These are phyloP conservation scores for Cordylochernes scorpioides DNA, from an alignment of 2,888 invertebrate species.

Conservation along the genomic window DNA sequence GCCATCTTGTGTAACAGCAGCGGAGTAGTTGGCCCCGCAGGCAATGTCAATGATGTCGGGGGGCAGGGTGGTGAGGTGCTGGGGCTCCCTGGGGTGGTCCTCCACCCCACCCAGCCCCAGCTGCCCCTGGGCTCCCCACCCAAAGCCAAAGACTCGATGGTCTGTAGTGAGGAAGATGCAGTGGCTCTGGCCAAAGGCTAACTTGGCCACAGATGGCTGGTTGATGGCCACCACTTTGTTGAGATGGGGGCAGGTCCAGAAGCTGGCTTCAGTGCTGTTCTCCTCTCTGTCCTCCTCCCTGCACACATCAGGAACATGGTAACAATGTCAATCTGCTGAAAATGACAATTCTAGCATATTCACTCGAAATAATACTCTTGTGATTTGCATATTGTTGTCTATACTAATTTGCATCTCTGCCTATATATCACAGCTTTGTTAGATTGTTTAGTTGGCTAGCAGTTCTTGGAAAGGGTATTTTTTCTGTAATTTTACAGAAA, in stretches of 20 bases:
- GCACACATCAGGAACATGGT: no score
- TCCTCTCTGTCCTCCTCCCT: no score
- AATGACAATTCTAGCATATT: no score
- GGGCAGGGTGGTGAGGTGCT: constrained; percentile 33
- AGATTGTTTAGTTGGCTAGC: no score
- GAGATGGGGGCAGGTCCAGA: constrained; percentile 2
- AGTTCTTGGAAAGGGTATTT: no score
- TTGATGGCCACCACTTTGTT: constrained; percentile 1
- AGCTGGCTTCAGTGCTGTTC: no score
- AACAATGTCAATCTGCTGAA: no score
- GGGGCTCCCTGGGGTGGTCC: constrained; percentile 17
- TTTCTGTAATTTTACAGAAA: no score
- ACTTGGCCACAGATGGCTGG: constrained; percentile 10
- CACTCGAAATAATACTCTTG: no score
- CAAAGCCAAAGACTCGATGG: constrained; percentile 18
- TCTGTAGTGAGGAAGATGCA: constrained; percentile 18
- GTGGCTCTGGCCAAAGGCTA: constrained; percentile 18
- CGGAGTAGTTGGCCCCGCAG: constrained; percentile 38
- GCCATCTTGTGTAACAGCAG: constrained; percentile 18
- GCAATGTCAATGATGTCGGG: constrained; percentile 35
- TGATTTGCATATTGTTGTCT: no score
- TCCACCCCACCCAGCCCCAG: constrained; percentile 16
- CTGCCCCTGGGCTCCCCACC: constrained; percentile 19
- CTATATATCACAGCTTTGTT: no score
- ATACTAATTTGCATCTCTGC: no score